Evolutionary conservation across 2,888 invertebrate genomes (phyloP).

Genomic region (Amblyjoppa fuscipennis): DNA sequence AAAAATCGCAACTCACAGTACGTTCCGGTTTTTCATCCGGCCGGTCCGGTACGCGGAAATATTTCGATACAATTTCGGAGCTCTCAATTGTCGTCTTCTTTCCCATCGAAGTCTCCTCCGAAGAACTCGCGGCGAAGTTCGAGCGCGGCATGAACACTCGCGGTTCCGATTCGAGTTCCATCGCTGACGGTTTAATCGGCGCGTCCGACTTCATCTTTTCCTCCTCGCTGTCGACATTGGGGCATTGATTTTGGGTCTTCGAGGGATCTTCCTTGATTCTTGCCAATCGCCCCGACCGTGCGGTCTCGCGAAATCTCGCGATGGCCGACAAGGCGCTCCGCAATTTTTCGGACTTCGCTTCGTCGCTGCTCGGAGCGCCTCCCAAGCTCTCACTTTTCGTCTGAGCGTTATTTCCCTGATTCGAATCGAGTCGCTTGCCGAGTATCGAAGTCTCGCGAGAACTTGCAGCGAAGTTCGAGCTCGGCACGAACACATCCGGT

Average conservation of each 20-base stretch:
- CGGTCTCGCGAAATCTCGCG: slow-evolving; percentile 21
- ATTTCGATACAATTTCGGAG: slow-evolving; percentile 31
- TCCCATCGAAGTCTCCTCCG: neutral
- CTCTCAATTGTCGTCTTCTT: neutral
- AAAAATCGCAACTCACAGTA: neutral
- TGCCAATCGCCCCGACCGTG: slow-evolving; percentile 6
- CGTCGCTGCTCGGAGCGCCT: slow-evolving; percentile 21
- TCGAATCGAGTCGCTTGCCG: neutral
- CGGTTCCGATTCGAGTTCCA: neutral
- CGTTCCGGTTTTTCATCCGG: neutral
- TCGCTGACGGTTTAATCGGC: neutral
- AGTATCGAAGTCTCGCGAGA: neutral
- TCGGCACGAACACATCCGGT: neutral
- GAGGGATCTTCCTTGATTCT: neutral
- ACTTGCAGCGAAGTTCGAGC: neutral
- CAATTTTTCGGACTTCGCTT: neutral
- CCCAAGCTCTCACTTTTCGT: slow-evolving; percentile 42
- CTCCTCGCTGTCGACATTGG: neutral
- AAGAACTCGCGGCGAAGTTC: neutral
- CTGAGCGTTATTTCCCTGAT: neutral
- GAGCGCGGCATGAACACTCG: slow-evolving; percentile 1
- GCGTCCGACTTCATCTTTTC: neutral
- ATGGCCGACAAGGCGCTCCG: slow-evolving; percentile 36
- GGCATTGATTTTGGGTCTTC: slow-evolving; percentile 31
- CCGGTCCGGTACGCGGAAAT: slow-evolving; percentile 4